A percentile compares a stretch with the other conserved stretches of the same genome.
These are phyloP conservation scores for Numenius arquata DNA, from an alignment of 2,113 vertebrate species.

Conservation along the genomic window DNA sequence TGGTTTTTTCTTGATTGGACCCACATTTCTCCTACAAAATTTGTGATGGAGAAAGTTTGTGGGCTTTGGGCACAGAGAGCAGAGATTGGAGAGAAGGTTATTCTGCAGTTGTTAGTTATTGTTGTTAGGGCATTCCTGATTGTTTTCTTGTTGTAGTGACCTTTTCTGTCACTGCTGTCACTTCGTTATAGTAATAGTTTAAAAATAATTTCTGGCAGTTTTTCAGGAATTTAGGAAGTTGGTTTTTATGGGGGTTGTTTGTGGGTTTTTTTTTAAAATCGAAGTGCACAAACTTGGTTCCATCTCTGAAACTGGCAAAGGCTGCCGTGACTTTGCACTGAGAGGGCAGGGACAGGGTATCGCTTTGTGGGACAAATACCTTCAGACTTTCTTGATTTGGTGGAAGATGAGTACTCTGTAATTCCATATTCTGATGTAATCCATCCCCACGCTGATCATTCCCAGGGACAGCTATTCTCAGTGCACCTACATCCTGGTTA, in stretches of 20 bases:
- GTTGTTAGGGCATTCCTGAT: neutral
- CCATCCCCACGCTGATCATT: neutral
- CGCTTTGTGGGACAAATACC: neutral
- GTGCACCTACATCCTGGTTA: neutral
- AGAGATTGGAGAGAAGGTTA: neutral
- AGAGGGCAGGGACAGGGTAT: neutral
- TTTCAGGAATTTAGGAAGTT: neutral
- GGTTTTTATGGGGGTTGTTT: neutral
- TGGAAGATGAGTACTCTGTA: neutral
- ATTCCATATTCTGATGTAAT: neutral
- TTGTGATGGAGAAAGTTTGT: neutral
- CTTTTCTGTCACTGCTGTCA: neutral
- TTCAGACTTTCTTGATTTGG: neutral
- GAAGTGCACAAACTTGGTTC: neutral
- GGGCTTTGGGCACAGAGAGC: neutral
- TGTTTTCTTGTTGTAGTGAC: neutral
- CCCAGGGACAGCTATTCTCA: neutral
- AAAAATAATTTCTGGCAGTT: neutral
- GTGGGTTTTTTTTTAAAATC: neutral
- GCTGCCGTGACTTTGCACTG: neutral
- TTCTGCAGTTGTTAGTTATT: neutral
- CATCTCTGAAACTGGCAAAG: neutral
- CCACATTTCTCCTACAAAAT: neutral
- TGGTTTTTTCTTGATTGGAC: constrained; percentile 30
- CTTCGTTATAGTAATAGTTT: neutral